phyloP scores from a whole-genome alignment of 2,113 vertebrate genomes.

The Scartelaos histophorus region DNA sequence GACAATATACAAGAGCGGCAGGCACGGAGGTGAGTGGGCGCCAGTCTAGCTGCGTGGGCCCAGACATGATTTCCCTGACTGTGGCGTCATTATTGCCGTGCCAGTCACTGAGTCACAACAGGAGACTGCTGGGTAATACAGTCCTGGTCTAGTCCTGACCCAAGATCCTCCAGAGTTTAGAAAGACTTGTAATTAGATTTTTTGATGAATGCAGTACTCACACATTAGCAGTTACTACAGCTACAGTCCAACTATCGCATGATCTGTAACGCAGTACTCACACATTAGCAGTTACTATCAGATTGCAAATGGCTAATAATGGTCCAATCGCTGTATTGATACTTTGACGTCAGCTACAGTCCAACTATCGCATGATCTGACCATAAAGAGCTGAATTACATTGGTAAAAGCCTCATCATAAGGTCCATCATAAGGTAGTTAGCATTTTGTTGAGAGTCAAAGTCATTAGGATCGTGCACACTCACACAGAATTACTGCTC shows the following conservation, averaged over 20 bases:
- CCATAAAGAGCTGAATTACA: no score
- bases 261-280: constrained; percentile 3
- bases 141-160: constrained; percentile 14
- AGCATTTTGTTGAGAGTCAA: no score
- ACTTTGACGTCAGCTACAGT: no score
- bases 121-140: constrained; percentile 43
- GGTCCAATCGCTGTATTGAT: no score
- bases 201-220: constrained; percentile 22
- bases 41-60: constrained; percentile 46
- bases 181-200: constrained; percentile 53
- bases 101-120: constrained; percentile 52
- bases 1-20: constrained; percentile 17
- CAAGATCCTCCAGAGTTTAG: constrained; percentile 14
- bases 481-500: no score
- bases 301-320: not conserved
- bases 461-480: no score
- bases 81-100: constrained; percentile 36
- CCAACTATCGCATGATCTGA: no score
- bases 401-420: no score
- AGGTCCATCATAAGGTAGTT: no score
- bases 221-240: constrained; percentile 21
- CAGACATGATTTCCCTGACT: constrained; percentile 45
- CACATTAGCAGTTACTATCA: constrained; percentile 18
- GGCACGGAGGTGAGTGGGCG: constrained; percentile 25
- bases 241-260: no score